Evolutionary conservation across 1,140 invertebrate species (phyloP).

Genomic region (Caenorhabditis tropicalis): DNA sequence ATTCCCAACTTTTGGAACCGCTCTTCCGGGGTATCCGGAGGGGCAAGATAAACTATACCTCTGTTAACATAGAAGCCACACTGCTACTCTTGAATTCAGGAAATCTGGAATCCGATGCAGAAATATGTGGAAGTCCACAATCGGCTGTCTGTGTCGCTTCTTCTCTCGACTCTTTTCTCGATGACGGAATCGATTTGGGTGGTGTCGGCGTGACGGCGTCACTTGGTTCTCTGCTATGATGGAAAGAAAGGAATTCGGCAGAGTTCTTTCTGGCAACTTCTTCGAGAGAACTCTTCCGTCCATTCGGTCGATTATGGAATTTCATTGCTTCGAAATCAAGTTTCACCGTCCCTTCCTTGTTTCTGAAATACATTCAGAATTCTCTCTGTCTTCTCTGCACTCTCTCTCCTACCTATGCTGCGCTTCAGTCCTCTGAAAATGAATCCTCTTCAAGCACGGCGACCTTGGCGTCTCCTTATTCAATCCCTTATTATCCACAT

Average conservation of each 20-base stretch:
- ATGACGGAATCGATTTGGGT: not conserved
- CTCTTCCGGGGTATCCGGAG: not conserved
- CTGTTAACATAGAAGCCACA: constrained; percentile 20
- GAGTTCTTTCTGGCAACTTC: constrained; percentile 6
- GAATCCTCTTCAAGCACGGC: constrained; percentile 52
- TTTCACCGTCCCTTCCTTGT: constrained; percentile 5
- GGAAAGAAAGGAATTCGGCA: constrained; percentile 9
- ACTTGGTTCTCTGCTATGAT: constrained; percentile 5
- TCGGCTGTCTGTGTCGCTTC: constrained; percentile 46
- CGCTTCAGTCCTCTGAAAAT: constrained; percentile 51
- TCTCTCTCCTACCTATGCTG: constrained; percentile 43
- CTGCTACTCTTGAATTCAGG: constrained; percentile 48
- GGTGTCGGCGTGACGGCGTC: not conserved
- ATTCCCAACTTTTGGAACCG: not conserved
- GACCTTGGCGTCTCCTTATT: constrained; percentile 48
- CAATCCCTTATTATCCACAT: constrained; percentile 44
- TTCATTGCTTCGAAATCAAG: constrained; percentile 30
- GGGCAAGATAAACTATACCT: not conserved
- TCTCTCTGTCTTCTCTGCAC: not conserved
- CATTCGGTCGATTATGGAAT: not conserved
- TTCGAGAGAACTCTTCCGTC: not conserved
- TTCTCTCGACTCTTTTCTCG: constrained; percentile 42
- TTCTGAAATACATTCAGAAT: not conserved
- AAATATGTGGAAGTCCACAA: constrained; percentile 1
- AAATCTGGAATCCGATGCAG: constrained; percentile 20